Conservation (phyloP, 1,140 invertebrate species). For the Drosophila kepulauana region DNA sequence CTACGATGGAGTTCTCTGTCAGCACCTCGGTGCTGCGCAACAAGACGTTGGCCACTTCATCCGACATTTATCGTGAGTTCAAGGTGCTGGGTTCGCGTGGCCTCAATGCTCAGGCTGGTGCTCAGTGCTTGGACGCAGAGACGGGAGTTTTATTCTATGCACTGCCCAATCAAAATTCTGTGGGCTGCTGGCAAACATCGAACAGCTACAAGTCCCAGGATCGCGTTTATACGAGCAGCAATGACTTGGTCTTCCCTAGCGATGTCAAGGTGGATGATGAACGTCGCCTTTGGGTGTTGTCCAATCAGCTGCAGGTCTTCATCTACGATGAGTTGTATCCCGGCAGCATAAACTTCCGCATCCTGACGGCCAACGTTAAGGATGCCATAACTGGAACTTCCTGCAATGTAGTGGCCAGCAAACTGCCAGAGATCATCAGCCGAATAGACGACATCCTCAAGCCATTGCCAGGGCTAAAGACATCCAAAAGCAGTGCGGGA, state of each 20-base stretch:
- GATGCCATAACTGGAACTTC: constrained; percentile 90
- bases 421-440: constrained; percentile 86
- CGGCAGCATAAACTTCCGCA: constrained; percentile 90
- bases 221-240: constrained; percentile 89
- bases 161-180: constrained; percentile 90
- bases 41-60: constrained; percentile 85
- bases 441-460: constrained; percentile 85
- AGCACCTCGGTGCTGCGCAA: constrained; percentile 89
- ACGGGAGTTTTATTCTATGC: constrained; percentile 91
- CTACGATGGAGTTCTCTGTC: constrained; percentile 90
- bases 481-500: neutral
- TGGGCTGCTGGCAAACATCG: constrained; percentile 92
- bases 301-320: constrained; percentile 89
- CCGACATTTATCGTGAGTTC: constrained; percentile 88
- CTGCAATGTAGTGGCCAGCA: constrained; percentile 86
- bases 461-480: constrained; percentile 26
- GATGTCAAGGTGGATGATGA: constrained; percentile 91
- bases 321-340: constrained; percentile 89
- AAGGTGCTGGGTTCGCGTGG: constrained; percentile 89
- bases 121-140: constrained; percentile 89
- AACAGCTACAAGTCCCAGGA: constrained; percentile 88
- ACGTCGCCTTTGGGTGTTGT: constrained; percentile 90
- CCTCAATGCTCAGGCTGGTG: constrained; percentile 90
- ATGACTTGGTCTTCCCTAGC: constrained; percentile 91
- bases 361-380: constrained; percentile 88